Base-by-base conservation (phyloP, 2,888 invertebrate genomes). In the Phalera bucephala region DNA sequence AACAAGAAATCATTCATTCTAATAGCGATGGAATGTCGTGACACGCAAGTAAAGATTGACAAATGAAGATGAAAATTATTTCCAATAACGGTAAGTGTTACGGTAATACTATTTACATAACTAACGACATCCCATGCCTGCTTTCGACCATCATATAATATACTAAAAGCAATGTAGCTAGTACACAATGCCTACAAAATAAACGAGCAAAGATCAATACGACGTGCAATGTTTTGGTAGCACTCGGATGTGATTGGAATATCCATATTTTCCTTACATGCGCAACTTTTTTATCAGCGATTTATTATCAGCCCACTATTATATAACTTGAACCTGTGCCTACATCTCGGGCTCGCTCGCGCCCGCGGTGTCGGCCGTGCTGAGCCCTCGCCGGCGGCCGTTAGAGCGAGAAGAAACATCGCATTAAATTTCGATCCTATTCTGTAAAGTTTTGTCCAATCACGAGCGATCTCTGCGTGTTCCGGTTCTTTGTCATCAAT, bases 401-500 rank as follows among this genome's bases (percentile, higher is more conserved):
- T 47, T 31, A 40, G 80, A 85, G 71, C 45, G 80, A 67, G 87
- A 85, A 45, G 58, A 52, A 56, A 43, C 45, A 74, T 58, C 55
- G 81, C 85, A 84, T 84, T 86, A 73, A 84, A 84, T 80, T 85
- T 88, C 87, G 88, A 88, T 88, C 85, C 74, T 81, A 77, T 81
- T 86, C 84, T 80, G 79, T 80, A 77, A 79, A 68, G 79, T 77
- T 75, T 80, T 77, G 87, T 85, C 93, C 93, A 92, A 92, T 93
- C 91, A 90, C 85, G 87, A 78, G 76, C 84, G 85, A 88, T 88
- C 89, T 87, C 80, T 74, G 85, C 87, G 90, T 90, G 91, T 91
- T 91, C 91, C 88, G 89, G 86, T 91, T 92, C 92, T 92, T 92
- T 92, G 92, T 92, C 92, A 93, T 93, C 92, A 93, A 93, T 93